Base-by-base conservation (phyloP, 2,113 vertebrate species). In the Peucedramus taeniatus region DNA sequence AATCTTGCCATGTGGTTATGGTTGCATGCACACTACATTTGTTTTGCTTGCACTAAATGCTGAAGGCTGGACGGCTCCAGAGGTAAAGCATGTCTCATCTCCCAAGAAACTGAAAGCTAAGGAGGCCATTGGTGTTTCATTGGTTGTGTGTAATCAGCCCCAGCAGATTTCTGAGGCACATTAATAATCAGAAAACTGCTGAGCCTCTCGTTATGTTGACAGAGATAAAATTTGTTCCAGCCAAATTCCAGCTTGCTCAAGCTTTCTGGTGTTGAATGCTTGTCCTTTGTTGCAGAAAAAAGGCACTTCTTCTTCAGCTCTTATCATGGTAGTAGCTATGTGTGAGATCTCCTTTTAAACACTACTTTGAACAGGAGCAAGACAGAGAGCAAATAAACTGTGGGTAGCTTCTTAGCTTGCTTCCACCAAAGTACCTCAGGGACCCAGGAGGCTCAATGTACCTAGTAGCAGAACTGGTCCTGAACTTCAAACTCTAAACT, bases 141-240 rank as follows among this genome's bases (percentile, higher is more conserved):
- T 78, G 68, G 37, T 63, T 87, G 33, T 81, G 40, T 50, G 23
- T 64, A 95, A 97, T 96, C 93, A 96, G 85, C 64, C 91, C 80
- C 93, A 94, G 66, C 45, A 96, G 94, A 95, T 63, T 97, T 97
- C 87, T 94, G 95, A 96, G 88, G 83, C 89, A 87, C 80, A 94
- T 95, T 98, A 97, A 96, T 97, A 98, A 95, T 93, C 71, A 89
- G 78, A 79, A 96, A 95, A 96, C 59, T 83, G 71, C 78, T 84
- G 86, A 96, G 68, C 51, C 20, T 66, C 72, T 92, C 28, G 53
- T 91, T 94, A n/a, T 77, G 47, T 69, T 97, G 92, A 97, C 81
- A 96, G 87, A 96, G 40, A 89, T 50, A 54, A 64, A 24, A 14
- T 96, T 87, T 95, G 63, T 94, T 93, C 56, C 59, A 97, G 82